A percentile compares a stretch with the other conserved stretches of the same genome.
Evolutionary conservation across 2,113 vertebrate species (phyloP).

Genomic region (Verasper variegatus): DNA sequence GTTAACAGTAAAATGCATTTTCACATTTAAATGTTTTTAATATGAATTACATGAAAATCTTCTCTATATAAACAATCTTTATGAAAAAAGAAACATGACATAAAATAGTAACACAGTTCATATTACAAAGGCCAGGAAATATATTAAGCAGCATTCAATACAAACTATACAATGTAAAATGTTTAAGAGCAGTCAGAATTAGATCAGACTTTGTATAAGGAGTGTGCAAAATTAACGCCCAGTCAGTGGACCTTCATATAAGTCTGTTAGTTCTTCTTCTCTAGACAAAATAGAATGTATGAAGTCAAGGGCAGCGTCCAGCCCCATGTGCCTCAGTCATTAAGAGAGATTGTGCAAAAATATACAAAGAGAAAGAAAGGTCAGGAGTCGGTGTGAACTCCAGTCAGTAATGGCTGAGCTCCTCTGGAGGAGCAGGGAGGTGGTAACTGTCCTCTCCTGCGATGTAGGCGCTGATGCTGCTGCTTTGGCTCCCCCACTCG

Average conservation of each 20-base stretch:
- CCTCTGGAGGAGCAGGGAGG: conserved; percentile 78
- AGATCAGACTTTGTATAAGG: conserved; percentile 54
- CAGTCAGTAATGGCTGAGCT: conserved; percentile 82
- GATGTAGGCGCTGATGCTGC: conserved; percentile 87
- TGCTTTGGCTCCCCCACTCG: conserved; percentile 89
- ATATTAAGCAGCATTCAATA: conserved; percentile 68
- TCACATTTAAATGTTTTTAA: conserved; percentile 32
- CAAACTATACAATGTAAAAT: conserved; percentile 54
- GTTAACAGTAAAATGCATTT: too few species aligned
- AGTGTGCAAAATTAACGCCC: conserved; percentile 69
- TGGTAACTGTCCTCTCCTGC: conserved; percentile 83
- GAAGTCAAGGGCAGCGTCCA: conserved; percentile 10
- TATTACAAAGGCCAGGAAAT: conserved; percentile 68
- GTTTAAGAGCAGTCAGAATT: conserved; percentile 43
- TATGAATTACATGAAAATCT: conserved; percentile 53
- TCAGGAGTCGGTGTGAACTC: conserved; percentile 12
- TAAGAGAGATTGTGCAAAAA: conserved; percentile 63
- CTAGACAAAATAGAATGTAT: conserved; percentile 40
- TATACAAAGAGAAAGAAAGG: conserved; percentile 35
- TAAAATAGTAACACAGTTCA: conserved; percentile 63
- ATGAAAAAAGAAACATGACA: conserved; percentile 61
- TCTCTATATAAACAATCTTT: conserved; percentile 62
- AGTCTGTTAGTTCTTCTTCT: conserved; percentile 48
- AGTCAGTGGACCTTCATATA: conserved; percentile 36
- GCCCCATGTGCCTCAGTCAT: conserved; percentile 50